Evolutionary conservation across 2,113 vertebrate species (phyloP), one percentile per base, ranked within the genome.

Genomic region (Hirundichthys speculiger): DNA sequence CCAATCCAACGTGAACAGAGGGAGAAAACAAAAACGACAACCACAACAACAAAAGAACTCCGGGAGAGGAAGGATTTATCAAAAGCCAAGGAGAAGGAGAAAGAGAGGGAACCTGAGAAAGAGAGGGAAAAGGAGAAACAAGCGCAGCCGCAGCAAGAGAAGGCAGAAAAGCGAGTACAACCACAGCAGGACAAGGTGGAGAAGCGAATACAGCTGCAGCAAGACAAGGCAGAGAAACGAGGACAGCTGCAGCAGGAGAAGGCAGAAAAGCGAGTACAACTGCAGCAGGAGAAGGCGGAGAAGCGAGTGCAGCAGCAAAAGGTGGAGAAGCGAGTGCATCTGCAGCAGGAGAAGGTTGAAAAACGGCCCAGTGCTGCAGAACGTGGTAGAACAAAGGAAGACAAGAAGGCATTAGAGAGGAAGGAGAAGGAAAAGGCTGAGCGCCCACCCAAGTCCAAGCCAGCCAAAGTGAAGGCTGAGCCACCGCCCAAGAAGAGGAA

Each of bases 401-500:
- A 92, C 73, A 91, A 83, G 82, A 87, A 86, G 69, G 63, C 84
- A 5, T 47, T 84, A 57, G 69, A 87, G 77, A 87, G 73, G 56
- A 86, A 89, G 56, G 85, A 87, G 84, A 92, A 74, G 71, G 85
- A 90, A 46, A 90, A 82, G 64, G 53, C 84, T 2, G 77, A 84
- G 13, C 86, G 87, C 12, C 69, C 85, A 18, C 89, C 92, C 39
- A 96, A 96, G 86, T 81, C 93, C 70, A 89, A 88, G 70, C 72
- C 79, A 1, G 25, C 86, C 25, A 97, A 95, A 76, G 94, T 94
- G 47, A 97, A 96, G 83, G 96, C 94, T 0, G 95, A 96, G 69
- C 96, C 96, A 0, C 96, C 96, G 0, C 96, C 95, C 0, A 97
- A 97, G 84, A 97, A 97, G 85, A 94, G 95, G 73, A 96, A 96